Base-by-base conservation (phyloP, 2,797 vertebrate species). In the Micromesistius poutassou region DNA sequence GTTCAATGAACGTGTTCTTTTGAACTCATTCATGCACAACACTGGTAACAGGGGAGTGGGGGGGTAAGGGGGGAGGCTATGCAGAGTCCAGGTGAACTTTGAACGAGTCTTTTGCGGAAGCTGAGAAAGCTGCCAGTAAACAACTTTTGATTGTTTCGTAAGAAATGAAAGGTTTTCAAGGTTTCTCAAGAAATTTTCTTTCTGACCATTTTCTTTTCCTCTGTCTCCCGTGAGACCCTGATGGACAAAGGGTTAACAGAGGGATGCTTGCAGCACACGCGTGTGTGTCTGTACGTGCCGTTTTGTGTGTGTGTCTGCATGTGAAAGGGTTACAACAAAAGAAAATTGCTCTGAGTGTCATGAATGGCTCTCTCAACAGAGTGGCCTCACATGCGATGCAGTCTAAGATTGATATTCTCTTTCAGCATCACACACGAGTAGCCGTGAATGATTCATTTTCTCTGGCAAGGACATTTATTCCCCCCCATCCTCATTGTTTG, bases 401-500 rank as follows among this genome's bases (percentile, higher is more conserved):
- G 62, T 7, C n/a, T 68, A 10, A 68, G 62, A 68, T 71, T 71
- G 70, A 71, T 71, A 71, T 71, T 71, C 70, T 71, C 30, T 3
- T 19, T 33, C 70, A 33, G 70, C 31, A 71, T 30, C 30, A 71
- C n/a, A 71, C 31, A 16, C 31, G 14, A 71, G 16, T 16, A 13
- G 31, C 70, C 14, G 5, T 71, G 70, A 71, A 71, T 33, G 70
- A 71, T 71, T 71, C 4, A 33, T 71, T 19, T 71, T 30, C 30
- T 71, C 31, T 71, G 28, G 30, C 30, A 33, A 19, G 28, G 13
- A 33, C 19, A 16, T 71, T 19, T 7, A 31, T 71, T 13, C 10
- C 10, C 19, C 55, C 25, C 25, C 62, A 28, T 68, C 62, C 9
- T 68, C 62, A 28, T 68, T 68, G 62, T 30, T 68, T 28, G 62